Base-by-base conservation (phyloP, 1,140 invertebrate genomes). In the Anoplophora glabripennis region DNA sequence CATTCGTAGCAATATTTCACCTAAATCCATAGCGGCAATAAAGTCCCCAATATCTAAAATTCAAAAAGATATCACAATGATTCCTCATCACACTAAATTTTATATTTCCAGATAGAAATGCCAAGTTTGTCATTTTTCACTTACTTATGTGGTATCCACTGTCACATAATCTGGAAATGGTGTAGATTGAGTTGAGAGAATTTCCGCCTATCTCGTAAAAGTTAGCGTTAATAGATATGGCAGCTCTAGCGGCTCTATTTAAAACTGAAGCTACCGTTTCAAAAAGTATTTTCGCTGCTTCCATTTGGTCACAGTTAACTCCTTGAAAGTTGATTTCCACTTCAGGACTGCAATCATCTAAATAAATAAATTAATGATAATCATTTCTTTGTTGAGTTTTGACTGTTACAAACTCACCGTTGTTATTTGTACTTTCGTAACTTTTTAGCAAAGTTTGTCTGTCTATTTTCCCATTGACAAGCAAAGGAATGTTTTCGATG, bases 121-220 rank as follows among this genome's bases (percentile, higher is more conserved):
- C 9, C n/a, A 47, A 17, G 9, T 53, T n/a, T 42, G 37, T 33
- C 44, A 10, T 47, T 37, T 33, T 53, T 47, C n/a, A 76, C 76
- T 78, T 74, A 86, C 86, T 83, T 59, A 94, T 89, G 57, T 82
- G 79, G 71, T 87, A 92, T 58, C 89, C 89, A 68, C 86, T 83
- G 47, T 92, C 87, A n/a, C 83, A 78, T 36, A 94, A 74, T 67
- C 84, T 82, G 0, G 88, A 88, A 4, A 94, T 88, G 0, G 89
- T 91, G 54, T 84, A 87, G 36, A 94, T 86, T 0, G 90, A 92
- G 71, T 93, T 93, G 1, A 94, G 77, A 0, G 91, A 93, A 70
- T 93, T 92, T 14, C 92, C 91, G 10, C 92, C 92, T 28, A 93
- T 78, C 56, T 91, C 83, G 69, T 90, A 93, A 73, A 93, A 94